Percentiles rank a stretch among this genome's conserved stretches.
Evolutionary conservation across 2,113 vertebrate species (phyloP).

Genomic region (Mormyrus lacerda): DNA sequence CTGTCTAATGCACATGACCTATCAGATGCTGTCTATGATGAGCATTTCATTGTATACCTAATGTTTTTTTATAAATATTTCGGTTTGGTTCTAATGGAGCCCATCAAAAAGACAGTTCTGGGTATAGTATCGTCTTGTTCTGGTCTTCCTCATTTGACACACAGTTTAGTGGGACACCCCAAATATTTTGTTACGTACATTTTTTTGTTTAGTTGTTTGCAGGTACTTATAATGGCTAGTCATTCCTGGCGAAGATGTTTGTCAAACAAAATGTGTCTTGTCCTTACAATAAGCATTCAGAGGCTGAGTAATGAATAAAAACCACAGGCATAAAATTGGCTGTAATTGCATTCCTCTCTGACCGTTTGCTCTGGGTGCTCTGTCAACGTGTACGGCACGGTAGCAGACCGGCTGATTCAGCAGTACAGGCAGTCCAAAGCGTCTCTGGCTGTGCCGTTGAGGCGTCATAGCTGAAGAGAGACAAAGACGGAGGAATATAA

Average conservation of each 20-base stretch:
- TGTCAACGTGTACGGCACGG: no score
- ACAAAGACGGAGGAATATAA: background rate
- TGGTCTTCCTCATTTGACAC: background rate
- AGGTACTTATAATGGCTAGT: background rate
- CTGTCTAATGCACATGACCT: background rate
- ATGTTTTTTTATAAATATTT: background rate
- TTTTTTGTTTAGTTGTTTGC: background rate
- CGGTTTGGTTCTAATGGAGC: background rate
- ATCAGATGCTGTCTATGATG: background rate
- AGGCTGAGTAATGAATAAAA: background rate
- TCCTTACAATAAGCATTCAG: background rate
- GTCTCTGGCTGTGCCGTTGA: background rate
- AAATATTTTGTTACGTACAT: background rate
- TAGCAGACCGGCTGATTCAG: background rate
- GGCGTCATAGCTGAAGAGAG: background rate
- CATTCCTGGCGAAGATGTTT: background rate
- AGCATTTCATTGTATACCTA: background rate
- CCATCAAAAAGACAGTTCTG: background rate
- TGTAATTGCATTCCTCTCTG: background rate
- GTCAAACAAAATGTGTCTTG: background rate
- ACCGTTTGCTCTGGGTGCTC: background rate
- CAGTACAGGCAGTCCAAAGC: background rate
- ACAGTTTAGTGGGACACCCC: background rate
- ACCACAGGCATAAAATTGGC: background rate
- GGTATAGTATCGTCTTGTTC: background rate